Evolutionary conservation across 1,140 invertebrate genomes (phyloP), one percentile per base, ranked within the genome.

Genomic region (Penaeus vannamei): DNA sequence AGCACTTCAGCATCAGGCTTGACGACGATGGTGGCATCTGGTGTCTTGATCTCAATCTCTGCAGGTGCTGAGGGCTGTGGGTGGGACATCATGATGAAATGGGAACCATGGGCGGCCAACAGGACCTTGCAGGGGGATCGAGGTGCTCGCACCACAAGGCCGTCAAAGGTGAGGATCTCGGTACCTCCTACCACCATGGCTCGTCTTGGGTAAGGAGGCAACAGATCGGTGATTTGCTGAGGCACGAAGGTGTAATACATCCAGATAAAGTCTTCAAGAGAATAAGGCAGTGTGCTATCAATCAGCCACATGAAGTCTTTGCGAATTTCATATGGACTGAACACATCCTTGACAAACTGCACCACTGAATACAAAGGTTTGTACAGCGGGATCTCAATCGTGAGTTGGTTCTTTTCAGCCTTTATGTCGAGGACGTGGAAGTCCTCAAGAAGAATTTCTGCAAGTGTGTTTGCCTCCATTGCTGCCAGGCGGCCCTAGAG

Each of bases 151-250:
- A 89, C 82, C 10, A 85, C 36, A 62, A 60, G 69, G 42, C 87
- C 87, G 42, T 89, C 87, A 29, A 89, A 89, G 72, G 87, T 89
- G 23, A 89, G 82, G 42, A 89, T 61, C 87, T 89, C 87, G 17
- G 82, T 89, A 61, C 76, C 87, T 1, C 19, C 59, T 1, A 89
- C 83, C 19, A 89, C 83, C 59, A 84, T 22, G 69, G 87, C 87
- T 22, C 83, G 80, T 20, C 69, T 36, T 76, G 79, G 84, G 72
- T 64, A 89, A 10, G 87, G 72, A 1, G 81, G 86, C 62, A 84
- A 22, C 53, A 53, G 26, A 36, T 69, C 20, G 2, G 22, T 64
- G 36, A 72, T n/a, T 26, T 4, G 22, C 23, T 36, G n/a, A 14
- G n/a, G 64, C 66, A 86, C 2, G 64, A 66, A 86, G 19, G 7